phyloP scores from a whole-genome alignment of 2,113 vertebrate genomes.

The Benitochromis conjunctus region DNA sequence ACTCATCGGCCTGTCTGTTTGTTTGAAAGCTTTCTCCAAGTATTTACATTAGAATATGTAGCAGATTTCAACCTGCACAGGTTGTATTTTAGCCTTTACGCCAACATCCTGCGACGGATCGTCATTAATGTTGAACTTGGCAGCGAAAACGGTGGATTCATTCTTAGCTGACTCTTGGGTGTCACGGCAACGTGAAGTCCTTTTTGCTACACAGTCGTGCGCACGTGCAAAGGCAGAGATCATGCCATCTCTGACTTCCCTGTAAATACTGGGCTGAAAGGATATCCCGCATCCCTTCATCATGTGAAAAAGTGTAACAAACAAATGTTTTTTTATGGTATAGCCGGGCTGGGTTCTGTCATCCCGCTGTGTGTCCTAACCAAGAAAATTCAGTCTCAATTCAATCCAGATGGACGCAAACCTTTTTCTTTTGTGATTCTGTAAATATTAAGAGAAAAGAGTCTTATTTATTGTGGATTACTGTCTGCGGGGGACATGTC shows the following conservation, averaged over 20 bases:
- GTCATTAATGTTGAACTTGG: background rate
- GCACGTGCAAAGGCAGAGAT: background rate
- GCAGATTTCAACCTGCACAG: background rate
- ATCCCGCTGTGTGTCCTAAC: constrained; percentile 10
- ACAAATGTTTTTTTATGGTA: constrained; percentile 23
- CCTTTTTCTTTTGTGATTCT: constrained; percentile 4
- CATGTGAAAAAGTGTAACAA: constrained; percentile 29
- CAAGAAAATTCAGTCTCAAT: constrained; percentile 20
- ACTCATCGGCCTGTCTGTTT: background rate
- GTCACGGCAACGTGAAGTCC: background rate
- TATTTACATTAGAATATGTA: background rate
- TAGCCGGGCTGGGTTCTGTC: constrained; percentile 4
- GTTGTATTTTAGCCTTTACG: background rate
- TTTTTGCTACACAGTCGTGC: background rate
- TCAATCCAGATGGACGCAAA: constrained; percentile 45
- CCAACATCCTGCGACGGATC: background rate
- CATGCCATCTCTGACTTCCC: background rate
- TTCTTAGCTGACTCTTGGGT: background rate
- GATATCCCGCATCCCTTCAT: background rate
- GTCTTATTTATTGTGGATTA: constrained; percentile 52
- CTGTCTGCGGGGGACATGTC: constrained; percentile 20
- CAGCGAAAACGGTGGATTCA: background rate
- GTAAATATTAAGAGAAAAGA: constrained; percentile 38
- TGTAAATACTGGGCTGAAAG: constrained; percentile 11
- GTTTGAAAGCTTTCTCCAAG: background rate